These are phyloP conservation scores for Caenorhabditis latens DNA, from an alignment of 1,140 invertebrate genomes.

Conservation along the genomic window DNA sequence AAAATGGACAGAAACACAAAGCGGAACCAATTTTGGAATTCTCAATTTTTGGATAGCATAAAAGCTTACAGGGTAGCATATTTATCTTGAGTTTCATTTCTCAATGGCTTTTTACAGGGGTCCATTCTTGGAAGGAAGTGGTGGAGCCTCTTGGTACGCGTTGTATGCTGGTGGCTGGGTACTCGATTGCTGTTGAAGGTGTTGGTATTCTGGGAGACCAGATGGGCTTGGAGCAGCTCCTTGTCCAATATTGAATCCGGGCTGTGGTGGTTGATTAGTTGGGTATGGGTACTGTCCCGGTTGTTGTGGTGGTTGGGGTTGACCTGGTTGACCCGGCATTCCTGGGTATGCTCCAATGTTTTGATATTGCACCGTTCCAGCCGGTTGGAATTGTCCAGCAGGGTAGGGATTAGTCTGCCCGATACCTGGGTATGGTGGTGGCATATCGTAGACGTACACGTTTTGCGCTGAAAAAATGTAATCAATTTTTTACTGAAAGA, in stretches of 20 bases:
- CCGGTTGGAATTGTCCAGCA: constrained; percentile 41
- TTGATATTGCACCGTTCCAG: neutral
- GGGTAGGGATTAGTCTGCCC: constrained; percentile 47
- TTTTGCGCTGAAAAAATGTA: constrained; percentile 66
- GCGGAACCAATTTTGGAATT: constrained; percentile 10
- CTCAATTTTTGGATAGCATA: neutral
- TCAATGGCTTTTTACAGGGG: neutral
- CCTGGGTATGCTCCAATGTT: neutral
- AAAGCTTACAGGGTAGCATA: neutral
- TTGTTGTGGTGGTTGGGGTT: neutral
- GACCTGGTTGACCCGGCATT: neutral
- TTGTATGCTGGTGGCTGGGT: constrained; percentile 41
- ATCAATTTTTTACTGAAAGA: neutral
- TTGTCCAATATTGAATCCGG: constrained; percentile 26
- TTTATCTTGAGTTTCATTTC: neutral
- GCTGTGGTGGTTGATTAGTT: constrained; percentile 37
- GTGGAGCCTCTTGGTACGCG: constrained; percentile 41
- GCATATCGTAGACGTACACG: constrained; percentile 66
- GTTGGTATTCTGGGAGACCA: neutral
- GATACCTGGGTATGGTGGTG: constrained; percentile 68
- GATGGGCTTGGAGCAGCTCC: constrained; percentile 11
- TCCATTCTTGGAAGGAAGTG: constrained; percentile 49
- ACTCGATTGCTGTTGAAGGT: constrained; percentile 5
- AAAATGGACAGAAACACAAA: constrained; percentile 2
- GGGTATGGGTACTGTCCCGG: constrained; percentile 23